Conservation (phyloP, 2,888 invertebrate species). For the Agrochola lota region DNA sequence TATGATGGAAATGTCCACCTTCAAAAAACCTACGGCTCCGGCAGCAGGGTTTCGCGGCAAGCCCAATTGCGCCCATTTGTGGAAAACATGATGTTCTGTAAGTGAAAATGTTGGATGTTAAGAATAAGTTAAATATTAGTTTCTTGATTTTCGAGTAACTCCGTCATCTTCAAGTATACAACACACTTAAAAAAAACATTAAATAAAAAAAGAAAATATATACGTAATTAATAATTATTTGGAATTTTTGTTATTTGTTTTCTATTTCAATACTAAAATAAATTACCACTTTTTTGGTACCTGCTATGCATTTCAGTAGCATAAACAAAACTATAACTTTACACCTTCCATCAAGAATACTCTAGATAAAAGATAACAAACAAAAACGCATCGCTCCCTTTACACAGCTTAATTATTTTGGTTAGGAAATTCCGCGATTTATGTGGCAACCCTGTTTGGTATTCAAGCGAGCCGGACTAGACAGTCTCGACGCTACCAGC, state of each 20-base stretch:
- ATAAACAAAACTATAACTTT: not conserved
- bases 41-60: slow-evolving; percentile 91
- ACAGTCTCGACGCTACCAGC: not conserved
- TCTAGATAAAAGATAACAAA: not conserved
- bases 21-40: slow-evolving; percentile 93
- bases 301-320: not conserved
- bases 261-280: not conserved
- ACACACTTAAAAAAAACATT: no score
- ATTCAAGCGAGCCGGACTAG: not conserved
- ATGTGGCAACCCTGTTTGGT: slow-evolving; percentile 12
- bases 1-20: slow-evolving; percentile 94
- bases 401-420: not conserved
- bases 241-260: not conserved
- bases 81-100: slow-evolving; percentile 94
- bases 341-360: not conserved
- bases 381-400: not conserved
- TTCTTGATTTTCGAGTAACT: not conserved
- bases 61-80: slow-evolving; percentile 96
- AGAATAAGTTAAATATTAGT: no score
- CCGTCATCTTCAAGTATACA: not conserved
- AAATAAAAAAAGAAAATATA: no score
- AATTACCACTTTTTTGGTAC: not conserved
- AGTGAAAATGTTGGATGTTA: slow-evolving; percentile 7
- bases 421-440: not conserved
- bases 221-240: not conserved